Evolutionary conservation across 2,797 vertebrate genomes (phyloP), one percentile per base, ranked within the genome.

Genomic region (Ctenochaetus hawaiiensis): DNA sequence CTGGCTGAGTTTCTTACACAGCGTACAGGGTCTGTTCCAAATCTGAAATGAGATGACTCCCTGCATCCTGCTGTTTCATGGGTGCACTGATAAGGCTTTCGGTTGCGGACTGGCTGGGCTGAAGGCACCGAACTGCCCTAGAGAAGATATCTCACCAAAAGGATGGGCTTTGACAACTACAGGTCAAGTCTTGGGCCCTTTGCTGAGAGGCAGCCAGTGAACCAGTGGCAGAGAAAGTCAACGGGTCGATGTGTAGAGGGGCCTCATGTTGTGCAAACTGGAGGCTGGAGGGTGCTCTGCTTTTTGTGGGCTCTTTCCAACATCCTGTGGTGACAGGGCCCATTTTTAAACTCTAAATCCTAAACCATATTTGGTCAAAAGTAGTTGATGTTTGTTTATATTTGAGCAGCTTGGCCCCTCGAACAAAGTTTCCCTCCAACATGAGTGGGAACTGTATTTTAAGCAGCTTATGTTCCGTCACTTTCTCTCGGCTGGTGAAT

Each of bases 361-460:
- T 88, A 63, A 61, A 72, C 92, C 92, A 87, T 95, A 92, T 95
- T 94, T 94, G 92, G 93, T 90, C 87, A 91, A 77, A 91, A 87
- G 87, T 80, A 74, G 84, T 74, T 68, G 67, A 89, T 90, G 83
- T 87, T 92, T 94, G 91, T 92, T 94, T 93, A 92, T 83, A 88
- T 93, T 93, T 76, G 70, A 86, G 88, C 77, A 71, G 75, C 86
- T 86, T 83, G 85, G 85, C 87, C 72, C 53, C 80, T 77, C 49
- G 72, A 87, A 89, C 84, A 87, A 82, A 73, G 77, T 87, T 78
- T 76, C 80, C 72, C 77, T 90, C 77, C 78, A 78, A 87, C 62
- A 70, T 13, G 72, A 87, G 81, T 85, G 82, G 85, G 86, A 89
- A 85, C 71, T 81, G 78, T 85, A 71, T 69, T 87, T 87, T 88